Evolutionary conservation across 1,140 invertebrate genomes (phyloP), one percentile per base, ranked within the genome.

Genomic region (Hyles vespertilio): DNA sequence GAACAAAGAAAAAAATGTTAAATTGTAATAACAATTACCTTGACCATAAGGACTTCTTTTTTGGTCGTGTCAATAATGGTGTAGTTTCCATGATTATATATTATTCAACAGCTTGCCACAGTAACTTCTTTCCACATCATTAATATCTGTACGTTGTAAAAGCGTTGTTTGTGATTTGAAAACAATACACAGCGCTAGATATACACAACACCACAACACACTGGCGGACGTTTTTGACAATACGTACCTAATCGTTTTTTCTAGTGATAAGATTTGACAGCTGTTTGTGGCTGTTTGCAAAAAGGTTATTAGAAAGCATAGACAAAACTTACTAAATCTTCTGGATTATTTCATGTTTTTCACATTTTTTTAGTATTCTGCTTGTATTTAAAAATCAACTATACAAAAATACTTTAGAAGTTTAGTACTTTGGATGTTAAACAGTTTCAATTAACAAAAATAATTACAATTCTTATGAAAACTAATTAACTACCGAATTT

Each of bases 11-110:
- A 67, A 59, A 46, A 46, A 57, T 12, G 54, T 57, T 53, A 43
- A 53, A 34, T 61, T 33, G 60, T 55, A 53, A 10, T 46, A 58
- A 12, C 7, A 36, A 52, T 58, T 79, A 89, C 87, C 86, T 86
- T 77, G 81, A 84, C 86, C 82, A 89, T 68, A 87, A 69, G 32
- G 87, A 87, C 81, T 79, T 83, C 63, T 68, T 79, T 71, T 81
- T 82, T 48, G 84, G 82, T 61, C 81, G 76, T 12, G 67, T 65
- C 51, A 89, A 64, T 48, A 89, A 70, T n/a, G 87, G 87, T 32
- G 85, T 89, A 32, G 78, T 84, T 58, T 89, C 87, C 87, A 89
- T 89, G 44, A 48, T 77, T 36, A 57, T 46, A n/a, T 46, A 36
- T 49, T 49, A 45, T 50, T 48, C 12, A 8, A 48, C n/a, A 22